A percentile compares a stretch with the other conserved stretches of the same genome.
phyloP scores from a whole-genome alignment of 2,113 vertebrate genomes.

The Perognathus longimembris region DNA sequence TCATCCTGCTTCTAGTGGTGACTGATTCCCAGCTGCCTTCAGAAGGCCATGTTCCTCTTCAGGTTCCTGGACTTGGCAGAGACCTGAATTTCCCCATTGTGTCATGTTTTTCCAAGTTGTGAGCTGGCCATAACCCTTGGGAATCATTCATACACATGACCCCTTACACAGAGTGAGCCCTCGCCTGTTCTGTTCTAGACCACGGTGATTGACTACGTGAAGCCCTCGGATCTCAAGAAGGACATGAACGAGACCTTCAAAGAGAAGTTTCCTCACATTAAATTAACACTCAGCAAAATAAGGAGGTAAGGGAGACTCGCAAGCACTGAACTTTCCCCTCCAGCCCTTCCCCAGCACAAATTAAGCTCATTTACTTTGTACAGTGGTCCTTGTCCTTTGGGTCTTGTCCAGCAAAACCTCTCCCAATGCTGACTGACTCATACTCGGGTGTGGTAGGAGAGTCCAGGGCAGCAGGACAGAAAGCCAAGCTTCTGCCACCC shows the following conservation, averaged over 20 bases:
- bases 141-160: fast-evolving
- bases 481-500: not conserved
- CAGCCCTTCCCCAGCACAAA: fast-evolving
- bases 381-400: not conserved
- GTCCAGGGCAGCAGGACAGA: not conserved
- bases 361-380: not conserved
- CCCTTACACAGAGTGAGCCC: not conserved
- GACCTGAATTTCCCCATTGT: not conserved
- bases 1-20: not conserved
- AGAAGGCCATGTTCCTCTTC: not conserved
- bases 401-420: not conserved
- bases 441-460: not conserved
- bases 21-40: not conserved
- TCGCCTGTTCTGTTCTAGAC: conserved; percentile 89
- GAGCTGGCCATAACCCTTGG: not conserved
- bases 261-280: conserved; percentile 98
- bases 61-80: not conserved
- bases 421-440: fast-evolving
- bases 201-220: conserved; percentile 98
- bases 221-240: conserved; percentile 99
- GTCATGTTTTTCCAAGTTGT: not conserved
- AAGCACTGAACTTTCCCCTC: not conserved
- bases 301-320: conserved; percentile 88
- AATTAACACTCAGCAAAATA: conserved; percentile 98
- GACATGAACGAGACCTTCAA: conserved; percentile 99